Conservation (phyloP, 2,113 vertebrate genomes). For the Camelus bactrianus region DNA sequence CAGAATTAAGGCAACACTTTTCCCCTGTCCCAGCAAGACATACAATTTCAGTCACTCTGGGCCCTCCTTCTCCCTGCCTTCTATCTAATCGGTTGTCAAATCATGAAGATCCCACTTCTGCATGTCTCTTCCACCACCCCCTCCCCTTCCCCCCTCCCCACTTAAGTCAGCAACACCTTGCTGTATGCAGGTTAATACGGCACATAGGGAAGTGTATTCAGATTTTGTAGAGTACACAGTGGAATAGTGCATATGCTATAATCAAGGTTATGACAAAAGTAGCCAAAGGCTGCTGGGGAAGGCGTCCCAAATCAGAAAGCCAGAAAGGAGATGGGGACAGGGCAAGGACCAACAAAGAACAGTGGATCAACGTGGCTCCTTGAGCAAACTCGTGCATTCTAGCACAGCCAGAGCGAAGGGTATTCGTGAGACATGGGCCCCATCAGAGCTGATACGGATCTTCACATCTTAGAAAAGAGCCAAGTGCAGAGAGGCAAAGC, state of each 20-base stretch:
- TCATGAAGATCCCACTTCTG: background rate
- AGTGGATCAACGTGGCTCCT: background rate
- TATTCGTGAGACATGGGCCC: conserved; percentile 34
- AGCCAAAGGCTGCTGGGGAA: background rate
- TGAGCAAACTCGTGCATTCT: conserved; percentile 11
- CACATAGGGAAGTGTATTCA: background rate
- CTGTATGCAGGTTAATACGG: conserved; percentile 9
- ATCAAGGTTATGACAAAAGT: conserved; percentile 10
- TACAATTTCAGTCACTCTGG: conserved; percentile 20
- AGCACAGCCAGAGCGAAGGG: background rate
- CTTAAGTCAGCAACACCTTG: background rate
- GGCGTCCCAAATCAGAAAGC: background rate
- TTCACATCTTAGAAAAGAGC: conserved; percentile 50
- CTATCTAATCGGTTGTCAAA: background rate
- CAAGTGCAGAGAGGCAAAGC: conserved; percentile 60
- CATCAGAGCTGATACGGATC: conserved; percentile 13
- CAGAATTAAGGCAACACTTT: background rate
- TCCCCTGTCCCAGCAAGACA: conserved; percentile 29
- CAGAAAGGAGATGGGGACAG: background rate
- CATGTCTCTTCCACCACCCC: background rate
- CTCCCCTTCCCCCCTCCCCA: background rate
- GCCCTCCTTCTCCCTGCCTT: background rate
- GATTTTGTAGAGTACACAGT: background rate
- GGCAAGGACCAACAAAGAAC: background rate
- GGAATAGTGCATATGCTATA: background rate